phyloP scores from a whole-genome alignment of 2,113 vertebrate genomes.

The Nibea coibor region DNA sequence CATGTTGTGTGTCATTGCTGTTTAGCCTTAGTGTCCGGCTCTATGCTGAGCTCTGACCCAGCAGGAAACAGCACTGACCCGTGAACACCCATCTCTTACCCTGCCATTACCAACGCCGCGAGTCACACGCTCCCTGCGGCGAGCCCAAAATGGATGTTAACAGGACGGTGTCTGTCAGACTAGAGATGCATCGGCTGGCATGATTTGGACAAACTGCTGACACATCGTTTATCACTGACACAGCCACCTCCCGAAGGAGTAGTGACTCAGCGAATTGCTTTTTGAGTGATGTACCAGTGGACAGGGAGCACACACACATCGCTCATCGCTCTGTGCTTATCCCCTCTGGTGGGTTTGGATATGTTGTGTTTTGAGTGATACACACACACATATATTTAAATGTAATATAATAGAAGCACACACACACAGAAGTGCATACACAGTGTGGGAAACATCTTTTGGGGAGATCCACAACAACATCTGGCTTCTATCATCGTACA shows the following conservation, averaged over 20 bases:
- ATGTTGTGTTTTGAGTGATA: neutral
- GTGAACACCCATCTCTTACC: conserved; percentile 18
- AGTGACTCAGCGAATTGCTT: conserved; percentile 45
- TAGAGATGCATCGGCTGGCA: neutral
- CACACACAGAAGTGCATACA: too few species aligned
- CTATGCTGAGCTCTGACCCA: conserved; percentile 38
- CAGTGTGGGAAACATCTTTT: too few species aligned
- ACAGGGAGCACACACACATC: neutral
- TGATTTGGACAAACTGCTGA: conserved; percentile 45
- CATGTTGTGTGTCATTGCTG: conserved; percentile 40
- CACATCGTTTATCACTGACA: conserved; percentile 31
- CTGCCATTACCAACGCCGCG: conserved; percentile 26
- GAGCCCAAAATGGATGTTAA: neutral
- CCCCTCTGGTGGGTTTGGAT: neutral
- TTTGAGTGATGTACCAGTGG: neutral
- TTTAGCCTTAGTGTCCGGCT: conserved; percentile 33
- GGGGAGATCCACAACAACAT: too few species aligned
- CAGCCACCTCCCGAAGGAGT: conserved; percentile 2
- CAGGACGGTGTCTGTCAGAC: conserved; percentile 38
- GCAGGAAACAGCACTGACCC: conserved; percentile 56
- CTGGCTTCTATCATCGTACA: neutral
- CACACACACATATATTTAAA: too few species aligned
- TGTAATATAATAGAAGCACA: too few species aligned
- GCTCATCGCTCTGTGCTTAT: neutral
- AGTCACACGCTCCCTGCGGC: conserved; percentile 40